Percentiles rank a stretch among this genome's conserved stretches.
Conservation (phyloP, 2,797 vertebrate species). For the Acanthopagrus latus region DNA sequence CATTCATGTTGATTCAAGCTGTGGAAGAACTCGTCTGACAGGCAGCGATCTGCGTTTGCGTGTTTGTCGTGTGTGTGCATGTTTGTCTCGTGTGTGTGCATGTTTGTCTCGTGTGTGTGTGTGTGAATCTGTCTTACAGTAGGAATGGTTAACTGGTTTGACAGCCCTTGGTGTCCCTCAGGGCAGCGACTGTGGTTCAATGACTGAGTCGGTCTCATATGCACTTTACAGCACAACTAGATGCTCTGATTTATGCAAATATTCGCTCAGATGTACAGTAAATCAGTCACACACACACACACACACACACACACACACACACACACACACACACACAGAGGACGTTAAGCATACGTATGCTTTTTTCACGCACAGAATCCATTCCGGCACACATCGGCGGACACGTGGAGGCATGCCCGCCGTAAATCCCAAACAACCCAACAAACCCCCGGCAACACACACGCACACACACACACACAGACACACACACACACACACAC, state of each 20-base stretch:
- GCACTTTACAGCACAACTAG: conserved; percentile 21
- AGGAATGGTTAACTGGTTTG: conserved; percentile 57
- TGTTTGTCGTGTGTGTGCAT: conserved; percentile 8
- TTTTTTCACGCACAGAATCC: not conserved
- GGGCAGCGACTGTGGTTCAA: conserved; percentile 59
- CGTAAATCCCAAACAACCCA: conserved; percentile 42
- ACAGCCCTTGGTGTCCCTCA: conserved; percentile 70
- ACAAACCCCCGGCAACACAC: conserved; percentile 16
- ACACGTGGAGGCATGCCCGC: conserved; percentile 18
- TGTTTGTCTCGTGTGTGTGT: conserved; percentile 9
- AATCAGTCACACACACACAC: conserved; percentile 4
- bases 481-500: conserved; percentile 5
- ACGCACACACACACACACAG: conserved; percentile 5
- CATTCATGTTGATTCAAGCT: conserved; percentile 16
- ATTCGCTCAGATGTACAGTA: not conserved
- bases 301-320: conserved; percentile 1
- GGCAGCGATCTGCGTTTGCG: conserved; percentile 18
- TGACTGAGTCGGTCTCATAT: conserved; percentile 47
- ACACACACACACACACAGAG: not conserved
- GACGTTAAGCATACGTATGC: conserved; percentile 6
- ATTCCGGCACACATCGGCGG: conserved; percentile 17
- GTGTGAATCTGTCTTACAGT: conserved; percentile 17
- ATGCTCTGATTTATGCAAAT: conserved; percentile 41
- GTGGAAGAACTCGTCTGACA: conserved; percentile 22
- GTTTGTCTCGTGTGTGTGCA: not conserved